Evolutionary conservation across 2,797 vertebrate genomes (phyloP).

Genomic region (Lagocephalus sceleratus): DNA sequence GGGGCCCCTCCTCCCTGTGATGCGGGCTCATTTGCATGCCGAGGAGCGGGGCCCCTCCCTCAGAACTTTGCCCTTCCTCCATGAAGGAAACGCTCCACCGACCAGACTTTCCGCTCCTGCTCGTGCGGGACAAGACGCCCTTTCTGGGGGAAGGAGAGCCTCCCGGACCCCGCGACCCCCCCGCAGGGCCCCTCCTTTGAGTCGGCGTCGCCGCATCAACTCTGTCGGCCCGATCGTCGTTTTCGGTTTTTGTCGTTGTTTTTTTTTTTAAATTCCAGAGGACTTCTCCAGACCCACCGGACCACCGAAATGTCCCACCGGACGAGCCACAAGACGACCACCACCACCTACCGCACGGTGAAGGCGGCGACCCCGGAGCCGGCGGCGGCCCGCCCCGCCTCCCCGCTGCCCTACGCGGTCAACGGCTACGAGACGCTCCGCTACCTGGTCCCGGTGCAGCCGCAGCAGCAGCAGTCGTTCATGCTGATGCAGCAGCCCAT

Average conservation of each 20-base stretch:
- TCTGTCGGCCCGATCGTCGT: too few species aligned
- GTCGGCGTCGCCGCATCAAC: too few species aligned
- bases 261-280: too few species aligned
- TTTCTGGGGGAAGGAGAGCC: background rate
- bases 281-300: too few species aligned
- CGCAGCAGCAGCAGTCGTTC: slow-evolving; percentile 36
- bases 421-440: slow-evolving; percentile 64
- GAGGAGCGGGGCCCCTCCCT: slow-evolving; percentile 29
- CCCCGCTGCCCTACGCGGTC: slow-evolving; percentile 32
- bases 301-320: slow-evolving; percentile 41
- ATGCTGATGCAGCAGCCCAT: slow-evolving; percentile 51
- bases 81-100: slow-evolving; percentile 2
- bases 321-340: slow-evolving; percentile 27
- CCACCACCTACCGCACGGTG: slow-evolving; percentile 45
- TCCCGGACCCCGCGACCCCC: background rate
- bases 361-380: slow-evolving; percentile 48
- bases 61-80: background rate
- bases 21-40: slow-evolving; percentile 22
- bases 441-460: slow-evolving; percentile 76
- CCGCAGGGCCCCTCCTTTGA: too few species aligned
- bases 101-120: slow-evolving; percentile 41
- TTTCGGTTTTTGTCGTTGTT: background rate
- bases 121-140: slow-evolving; percentile 21
- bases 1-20: too few species aligned
- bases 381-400: slow-evolving; percentile 10